Percentiles rank a stretch among this genome's conserved stretches.
phyloP scores from a whole-genome alignment of 1,140 invertebrate genomes.

The Chironomus striatipennis region DNA sequence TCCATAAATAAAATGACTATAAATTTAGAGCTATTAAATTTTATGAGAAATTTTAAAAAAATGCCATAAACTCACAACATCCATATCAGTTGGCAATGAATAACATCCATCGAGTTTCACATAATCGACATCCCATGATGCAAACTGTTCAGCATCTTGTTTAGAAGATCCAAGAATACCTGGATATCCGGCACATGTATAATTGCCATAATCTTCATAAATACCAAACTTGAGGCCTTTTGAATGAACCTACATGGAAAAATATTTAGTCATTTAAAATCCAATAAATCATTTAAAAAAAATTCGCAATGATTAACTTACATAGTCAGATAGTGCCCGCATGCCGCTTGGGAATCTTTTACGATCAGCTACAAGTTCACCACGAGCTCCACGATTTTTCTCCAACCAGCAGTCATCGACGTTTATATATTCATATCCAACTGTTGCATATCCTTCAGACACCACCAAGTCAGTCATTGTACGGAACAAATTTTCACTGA shows the following conservation, averaged over 20 bases:
- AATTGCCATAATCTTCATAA: constrained; percentile 78
- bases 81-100: constrained; percentile 51
- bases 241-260: constrained; percentile 63
- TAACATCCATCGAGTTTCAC: constrained; percentile 85
- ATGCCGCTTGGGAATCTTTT: constrained; percentile 87
- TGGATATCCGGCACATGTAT: constrained; percentile 78
- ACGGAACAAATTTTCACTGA: constrained; percentile 82
- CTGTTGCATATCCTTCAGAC: constrained; percentile 77
- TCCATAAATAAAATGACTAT: no score
- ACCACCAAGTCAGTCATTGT: constrained; percentile 87
- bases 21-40: not conserved
- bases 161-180: constrained; percentile 67
- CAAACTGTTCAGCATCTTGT: constrained; percentile 75
- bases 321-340: constrained; percentile 81
- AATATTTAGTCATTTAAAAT: not conserved
- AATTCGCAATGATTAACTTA: constrained; percentile 47
- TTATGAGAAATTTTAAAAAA: constrained; percentile 28
- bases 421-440: constrained; percentile 88
- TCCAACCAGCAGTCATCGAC: constrained; percentile 95
- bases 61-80: constrained; percentile 31
- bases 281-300: not conserved
- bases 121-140: constrained; percentile 82
- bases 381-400: constrained; percentile 61
- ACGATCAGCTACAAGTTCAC: constrained; percentile 76
- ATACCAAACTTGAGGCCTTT: constrained; percentile 79